A percentile compares a stretch with the other conserved stretches of the same genome.
These are phyloP conservation scores for Cotesia typhae DNA, from an alignment of 1,140 invertebrate genomes.

Conservation along the genomic window DNA sequence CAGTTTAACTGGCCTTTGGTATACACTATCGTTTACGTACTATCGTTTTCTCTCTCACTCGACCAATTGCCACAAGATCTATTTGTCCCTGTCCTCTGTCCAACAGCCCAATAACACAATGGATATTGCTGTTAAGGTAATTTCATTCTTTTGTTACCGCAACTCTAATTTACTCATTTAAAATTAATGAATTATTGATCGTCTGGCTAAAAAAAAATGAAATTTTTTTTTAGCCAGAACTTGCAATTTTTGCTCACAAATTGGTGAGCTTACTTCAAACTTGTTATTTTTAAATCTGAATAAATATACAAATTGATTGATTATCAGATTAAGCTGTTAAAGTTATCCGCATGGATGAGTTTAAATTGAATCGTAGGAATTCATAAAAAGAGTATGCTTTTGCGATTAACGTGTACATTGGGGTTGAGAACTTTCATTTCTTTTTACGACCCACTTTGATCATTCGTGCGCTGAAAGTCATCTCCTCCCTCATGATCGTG, in stretches of 20 bases:
- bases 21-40: constrained; percentile 45
- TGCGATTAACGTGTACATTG: constrained; percentile 50
- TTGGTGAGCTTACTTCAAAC: no score
- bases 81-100: no score
- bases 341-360: constrained; percentile 53
- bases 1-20: constrained; percentile 64
- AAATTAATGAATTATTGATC: no score
- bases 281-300: background rate
- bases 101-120: no score
- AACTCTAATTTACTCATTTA: no score
- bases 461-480: constrained; percentile 60
- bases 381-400: constrained; percentile 62
- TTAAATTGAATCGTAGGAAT: constrained; percentile 64
- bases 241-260: no score
- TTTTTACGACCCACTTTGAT: constrained; percentile 54
- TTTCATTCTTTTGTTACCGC: no score
- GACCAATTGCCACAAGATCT: no score
- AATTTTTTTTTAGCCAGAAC: no score
- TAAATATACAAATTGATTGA: constrained; percentile 24
- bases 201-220: no score
- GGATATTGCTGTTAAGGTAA: no score
- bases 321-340: background rate
- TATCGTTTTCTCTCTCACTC: constrained; percentile 2
- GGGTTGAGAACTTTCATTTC: background rate
- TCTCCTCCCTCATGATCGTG: constrained; percentile 10